phyloP scores from a whole-genome alignment of 1,140 invertebrate genomes.

The Drosophila malerkotliana region DNA sequence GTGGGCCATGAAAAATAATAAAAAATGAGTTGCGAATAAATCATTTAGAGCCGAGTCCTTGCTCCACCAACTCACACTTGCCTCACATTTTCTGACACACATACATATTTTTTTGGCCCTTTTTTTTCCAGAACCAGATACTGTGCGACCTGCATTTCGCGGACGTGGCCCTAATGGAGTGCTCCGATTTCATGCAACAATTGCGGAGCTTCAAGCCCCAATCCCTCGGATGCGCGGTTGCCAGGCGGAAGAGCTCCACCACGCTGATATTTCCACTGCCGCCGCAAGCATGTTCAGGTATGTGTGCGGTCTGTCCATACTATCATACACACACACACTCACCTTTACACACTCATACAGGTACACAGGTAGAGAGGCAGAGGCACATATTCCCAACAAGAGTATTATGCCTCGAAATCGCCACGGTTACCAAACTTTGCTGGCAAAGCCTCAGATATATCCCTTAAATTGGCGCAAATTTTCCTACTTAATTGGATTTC shows the following conservation, averaged over 20 bases:
- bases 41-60: slow-evolving; percentile 15
- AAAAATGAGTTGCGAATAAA: slow-evolving; percentile 18
- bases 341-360: too few relatives aligned
- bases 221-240: slow-evolving; percentile 96
- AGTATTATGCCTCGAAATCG: background rate
- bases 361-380: too few relatives aligned
- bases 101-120: background rate
- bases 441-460: background rate
- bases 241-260: slow-evolving; percentile 95
- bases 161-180: slow-evolving; percentile 97
- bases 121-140: slow-evolving; percentile 77
- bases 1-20: background rate
- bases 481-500: too few relatives aligned
- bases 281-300: slow-evolving; percentile 97
- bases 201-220: slow-evolving; percentile 97
- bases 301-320: slow-evolving; percentile 47
- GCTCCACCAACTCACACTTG: background rate
- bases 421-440: background rate
- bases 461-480: too few relatives aligned
- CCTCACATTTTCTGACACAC: background rate
- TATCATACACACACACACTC: background rate
- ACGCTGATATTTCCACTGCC: slow-evolving; percentile 96
- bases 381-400: background rate
- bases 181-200: slow-evolving; percentile 98
- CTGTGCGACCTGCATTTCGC: slow-evolving; percentile 84